Evolutionary conservation across 1,140 invertebrate genomes (phyloP), one percentile per base, ranked within the genome.

Genomic region (Ridgeia piscesae): DNA sequence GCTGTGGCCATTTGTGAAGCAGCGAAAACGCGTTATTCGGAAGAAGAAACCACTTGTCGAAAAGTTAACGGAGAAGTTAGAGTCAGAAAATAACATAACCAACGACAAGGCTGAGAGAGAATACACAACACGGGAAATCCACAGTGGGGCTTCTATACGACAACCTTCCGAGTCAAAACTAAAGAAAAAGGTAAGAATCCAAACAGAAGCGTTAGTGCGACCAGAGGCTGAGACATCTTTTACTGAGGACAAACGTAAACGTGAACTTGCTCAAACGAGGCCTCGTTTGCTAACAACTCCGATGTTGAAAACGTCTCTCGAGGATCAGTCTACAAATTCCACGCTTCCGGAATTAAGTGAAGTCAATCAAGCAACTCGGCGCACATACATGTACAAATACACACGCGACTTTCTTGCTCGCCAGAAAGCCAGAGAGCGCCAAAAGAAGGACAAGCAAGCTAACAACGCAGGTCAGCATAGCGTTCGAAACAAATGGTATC

Each of bases 1-100:
- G n/a, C 48, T 94, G 33, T 94, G 94, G 89, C 93, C 92, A 31
- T 94, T 94, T 77, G 91, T 94, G 4, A 94, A 93, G 91, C 93
- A 92, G 8, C 34, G 42, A 91, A 33, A 33, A 90, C 34, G 89
- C 34, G 35, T 90, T 2, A 42, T 33, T 21, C 34, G 89, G 35
- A 34, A 34, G 89, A 90, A 90, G 89, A 90, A 90, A 42, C 89
- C 89, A 4, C 35, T 90, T 90, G 89, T 14, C 6, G 89, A 90
- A 42, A 90, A 90, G 89, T 14, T 90, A 42, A 90, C 31, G 34
- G 89, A 90, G 58, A 77, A 77, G 58, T 77, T 77, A 31, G 58
- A 77, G 11, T 77, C 27, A 31, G 58, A 77, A 9, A 31, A 77
- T 77, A 17, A 42, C 4, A 11, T 42, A 42, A 42, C 4, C 11